Evolutionary conservation across 2,797 vertebrate genomes (phyloP), one percentile per base, ranked within the genome.

Genomic region (Myotis findleyi): DNA sequence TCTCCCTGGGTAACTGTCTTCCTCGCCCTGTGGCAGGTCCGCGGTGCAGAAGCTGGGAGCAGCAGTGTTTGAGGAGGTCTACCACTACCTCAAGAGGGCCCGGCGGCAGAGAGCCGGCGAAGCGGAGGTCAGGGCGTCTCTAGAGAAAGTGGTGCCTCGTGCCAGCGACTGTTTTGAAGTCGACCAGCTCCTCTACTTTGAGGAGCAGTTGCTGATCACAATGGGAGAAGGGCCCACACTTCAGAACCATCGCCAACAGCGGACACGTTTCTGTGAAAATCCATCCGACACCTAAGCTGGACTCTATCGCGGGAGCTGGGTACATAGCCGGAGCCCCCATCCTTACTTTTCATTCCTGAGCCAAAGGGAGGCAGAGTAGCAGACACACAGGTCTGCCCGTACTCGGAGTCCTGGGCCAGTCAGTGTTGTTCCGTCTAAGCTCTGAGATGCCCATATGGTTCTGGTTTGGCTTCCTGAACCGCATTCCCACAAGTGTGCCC

Each of bases 121-220:
- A 76, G 95, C 95, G 1, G 97, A 98, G 93, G 95, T 98, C 92
- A 97, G 68, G 59, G 91, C 96, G 5, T 11, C 49, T 55, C 97
- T 99, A 51, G 97, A 98, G 91, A 98, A 95, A 21, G 66, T 98
- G 88, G 98, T 98, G 51, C 96, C 98, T 38, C 98, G 62, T 84
- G 98, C 98, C 83, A 98, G 98, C 0, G 97, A 98, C 14, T 98
- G 98, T 86, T 98, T 99, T 68, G 98, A 99, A 96, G 98, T 99
- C 51, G 99, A 99, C 95, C 99, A 99, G 94, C 98, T 99, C 85
- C 98, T 99, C 44, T 99, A 99, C 95, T 99, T 99, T 0, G 99
- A 99, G 94, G 98, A 99, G 2, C 98, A 98, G 93, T 97, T 99
- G 3, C 96, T 93, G 91, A 90, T 75, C 62, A 64, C 96, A 20